A percentile compares a stretch with the other conserved stretches of the same genome.
These are phyloP conservation scores for Stegodyphus dumicola DNA, from an alignment of 1,140 invertebrate genomes.

Conservation along the genomic window DNA sequence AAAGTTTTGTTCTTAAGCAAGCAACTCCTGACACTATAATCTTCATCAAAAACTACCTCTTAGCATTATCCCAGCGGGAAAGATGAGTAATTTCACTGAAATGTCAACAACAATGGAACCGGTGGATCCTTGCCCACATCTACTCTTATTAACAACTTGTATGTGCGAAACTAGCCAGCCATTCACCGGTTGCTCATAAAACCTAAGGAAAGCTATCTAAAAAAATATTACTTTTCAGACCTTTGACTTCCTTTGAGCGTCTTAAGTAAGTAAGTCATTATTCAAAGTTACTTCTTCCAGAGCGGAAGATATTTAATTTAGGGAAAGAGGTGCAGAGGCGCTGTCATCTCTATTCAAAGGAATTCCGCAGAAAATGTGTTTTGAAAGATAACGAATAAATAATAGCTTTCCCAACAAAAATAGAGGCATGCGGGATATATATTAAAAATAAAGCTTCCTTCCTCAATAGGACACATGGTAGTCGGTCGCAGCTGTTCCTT, in stretches of 20 bases:
- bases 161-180: background rate
- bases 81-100: too few relatives aligned
- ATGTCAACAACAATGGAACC: too few relatives aligned
- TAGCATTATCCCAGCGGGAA: too few relatives aligned
- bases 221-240: slow-evolving; percentile 6
- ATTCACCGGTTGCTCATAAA: background rate
- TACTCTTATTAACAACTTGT: too few relatives aligned
- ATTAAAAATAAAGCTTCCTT: slow-evolving; percentile 28
- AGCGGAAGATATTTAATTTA: slow-evolving; percentile 21
- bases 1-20: too few relatives aligned
- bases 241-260: background rate
- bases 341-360: slow-evolving; percentile 25
- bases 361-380: slow-evolving; percentile 28
- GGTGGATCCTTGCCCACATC: too few relatives aligned
- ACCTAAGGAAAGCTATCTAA: background rate
- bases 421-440: background rate
- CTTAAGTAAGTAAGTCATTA: slow-evolving; percentile 28
- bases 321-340: background rate
- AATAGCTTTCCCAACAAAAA: background rate
- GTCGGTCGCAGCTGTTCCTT: slow-evolving; percentile 16
- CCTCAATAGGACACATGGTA: background rate
- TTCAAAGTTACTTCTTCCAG: slow-evolving; percentile 11
- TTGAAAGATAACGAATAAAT: slow-evolving; percentile 38
- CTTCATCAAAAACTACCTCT: too few relatives aligned
- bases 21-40: too few relatives aligned